Evolutionary conservation across 2,113 vertebrate genomes (phyloP).

Genomic region (Lagenorhynchus albirostris): DNA sequence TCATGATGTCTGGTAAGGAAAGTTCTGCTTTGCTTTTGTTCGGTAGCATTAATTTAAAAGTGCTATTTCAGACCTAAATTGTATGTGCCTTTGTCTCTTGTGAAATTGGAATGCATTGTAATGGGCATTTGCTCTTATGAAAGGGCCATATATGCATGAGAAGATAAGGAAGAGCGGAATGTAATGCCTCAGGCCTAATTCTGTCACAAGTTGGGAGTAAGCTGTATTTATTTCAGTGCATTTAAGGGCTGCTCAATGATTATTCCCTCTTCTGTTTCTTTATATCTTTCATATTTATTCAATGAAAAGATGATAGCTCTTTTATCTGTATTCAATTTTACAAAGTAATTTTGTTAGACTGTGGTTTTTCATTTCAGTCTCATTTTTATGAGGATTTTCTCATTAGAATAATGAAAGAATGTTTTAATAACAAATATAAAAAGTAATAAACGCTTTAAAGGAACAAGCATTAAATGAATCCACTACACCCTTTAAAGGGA

Average conservation of each 20-base stretch:
- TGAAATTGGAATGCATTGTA: neutral
- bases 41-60: conserved; percentile 2
- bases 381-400: conserved; percentile 31
- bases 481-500: neutral
- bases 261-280: neutral
- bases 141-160: neutral
- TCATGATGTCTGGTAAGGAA: neutral
- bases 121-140: neutral
- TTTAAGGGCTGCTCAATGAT: neutral
- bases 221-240: neutral
- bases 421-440: conserved; percentile 28
- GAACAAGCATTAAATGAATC: neutral
- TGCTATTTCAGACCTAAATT: conserved; percentile 15
- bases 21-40: neutral
- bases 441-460: neutral
- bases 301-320: neutral
- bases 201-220: neutral
- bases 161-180: neutral
- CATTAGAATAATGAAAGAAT: conserved; percentile 36
- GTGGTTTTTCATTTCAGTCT: conserved; percentile 20
- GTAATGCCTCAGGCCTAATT: neutral
- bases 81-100: neutral
- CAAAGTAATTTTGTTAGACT: conserved; percentile 15
- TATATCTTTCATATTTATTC: conserved; percentile 6
- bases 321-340: conserved; percentile 18